Percentiles rank a stretch among this genome's conserved stretches.
Evolutionary conservation across 2,113 vertebrate genomes (phyloP).

Genomic region (Cephalopterus ornatus): DNA sequence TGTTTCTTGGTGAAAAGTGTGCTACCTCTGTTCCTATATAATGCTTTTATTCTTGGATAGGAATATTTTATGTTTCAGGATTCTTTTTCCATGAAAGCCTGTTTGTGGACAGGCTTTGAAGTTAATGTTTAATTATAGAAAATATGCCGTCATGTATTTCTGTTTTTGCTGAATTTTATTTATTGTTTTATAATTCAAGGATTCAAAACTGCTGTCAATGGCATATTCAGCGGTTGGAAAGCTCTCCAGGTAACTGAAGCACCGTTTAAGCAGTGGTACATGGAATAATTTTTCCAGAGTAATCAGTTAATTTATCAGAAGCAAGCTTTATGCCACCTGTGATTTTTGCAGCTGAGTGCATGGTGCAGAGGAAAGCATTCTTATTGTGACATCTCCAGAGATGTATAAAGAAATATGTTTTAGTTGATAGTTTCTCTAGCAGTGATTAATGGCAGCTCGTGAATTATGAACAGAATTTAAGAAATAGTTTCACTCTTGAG

Average conservation of each 20-base stretch:
- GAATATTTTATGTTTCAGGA: neutral
- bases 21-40: neutral
- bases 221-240: constrained; percentile 98
- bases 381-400: neutral
- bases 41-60: neutral
- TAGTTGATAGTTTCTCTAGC: neutral
- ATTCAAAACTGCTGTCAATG: constrained; percentile 92
- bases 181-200: constrained; percentile 77
- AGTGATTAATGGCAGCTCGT: neutral
- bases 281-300: neutral
- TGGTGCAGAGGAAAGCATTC: neutral
- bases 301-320: neutral
- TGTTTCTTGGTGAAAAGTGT: neutral
- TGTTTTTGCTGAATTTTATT: constrained; percentile 37
- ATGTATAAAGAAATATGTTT: neutral
- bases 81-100: neutral
- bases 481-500: neutral
- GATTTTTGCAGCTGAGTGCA: neutral
- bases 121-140: neutral
- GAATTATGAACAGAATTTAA: neutral
- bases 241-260: constrained; percentile 86
- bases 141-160: neutral
- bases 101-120: neutral
- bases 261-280: neutral
- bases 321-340: neutral